These are phyloP conservation scores for Gari tellinella DNA, from an alignment of 2,888 invertebrate genomes.

Conservation along the genomic window DNA sequence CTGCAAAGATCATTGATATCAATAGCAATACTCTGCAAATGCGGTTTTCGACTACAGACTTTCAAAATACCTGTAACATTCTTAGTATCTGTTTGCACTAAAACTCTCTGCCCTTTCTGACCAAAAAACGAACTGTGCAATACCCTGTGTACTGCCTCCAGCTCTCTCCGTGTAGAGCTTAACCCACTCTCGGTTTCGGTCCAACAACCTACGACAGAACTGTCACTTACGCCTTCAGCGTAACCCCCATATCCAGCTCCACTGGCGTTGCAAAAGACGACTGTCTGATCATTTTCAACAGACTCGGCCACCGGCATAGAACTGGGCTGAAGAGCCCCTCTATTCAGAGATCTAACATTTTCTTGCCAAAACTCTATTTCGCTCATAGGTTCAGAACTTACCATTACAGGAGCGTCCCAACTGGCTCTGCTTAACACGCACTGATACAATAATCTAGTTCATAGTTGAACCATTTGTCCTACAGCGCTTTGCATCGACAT, in stretches of 20 bases:
- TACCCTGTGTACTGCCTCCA: conserved; percentile 3
- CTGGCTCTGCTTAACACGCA: background rate
- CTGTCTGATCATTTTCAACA: background rate
- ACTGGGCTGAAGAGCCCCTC: background rate
- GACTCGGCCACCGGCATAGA: background rate
- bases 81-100: conserved; percentile 16
- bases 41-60: conserved; percentile 7
- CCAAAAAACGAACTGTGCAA: background rate
- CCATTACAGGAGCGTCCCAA: background rate
- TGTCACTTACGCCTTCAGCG: conserved; percentile 8
- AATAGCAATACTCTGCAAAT: conserved; percentile 5
- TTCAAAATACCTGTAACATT: conserved; percentile 1
- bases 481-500: conserved; percentile 6
- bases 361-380: conserved; percentile 7
- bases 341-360: conserved; percentile 6
- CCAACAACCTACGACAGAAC: conserved; percentile 3
- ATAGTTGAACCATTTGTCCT: background rate
- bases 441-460: conserved; percentile 1
- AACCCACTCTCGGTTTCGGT: background rate
- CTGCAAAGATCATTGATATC: conserved; percentile 7
- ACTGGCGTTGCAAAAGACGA: conserved; percentile 27
- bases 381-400: background rate
- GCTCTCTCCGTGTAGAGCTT: conserved; percentile 10
- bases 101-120: conserved; percentile 1
- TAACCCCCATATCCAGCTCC: conserved; percentile 23